Evolutionary conservation across 2,888 invertebrate genomes (phyloP).

Genomic region (Neoascia interrupta): DNA sequence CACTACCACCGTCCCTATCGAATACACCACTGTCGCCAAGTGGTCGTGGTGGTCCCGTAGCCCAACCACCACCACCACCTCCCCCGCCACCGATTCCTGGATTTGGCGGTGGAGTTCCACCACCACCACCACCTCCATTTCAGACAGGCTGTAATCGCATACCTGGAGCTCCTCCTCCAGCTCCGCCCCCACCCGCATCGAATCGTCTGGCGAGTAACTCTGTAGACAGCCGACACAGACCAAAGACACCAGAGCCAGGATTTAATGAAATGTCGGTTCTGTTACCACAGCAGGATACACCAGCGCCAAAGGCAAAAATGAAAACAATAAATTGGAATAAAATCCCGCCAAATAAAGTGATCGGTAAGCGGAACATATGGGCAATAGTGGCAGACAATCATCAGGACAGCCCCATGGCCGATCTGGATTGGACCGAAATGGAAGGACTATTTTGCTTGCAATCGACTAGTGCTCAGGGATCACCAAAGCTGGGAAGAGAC

Average conservation of each 20-base stretch:
- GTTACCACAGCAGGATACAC: slow-evolving; percentile 94
- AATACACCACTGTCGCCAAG: slow-evolving; percentile 60
- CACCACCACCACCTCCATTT: slow-evolving; percentile 82
- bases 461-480: slow-evolving; percentile 82
- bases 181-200: slow-evolving; percentile 78
- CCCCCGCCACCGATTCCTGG: slow-evolving; percentile 79
- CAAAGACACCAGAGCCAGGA: slow-evolving; percentile 74
- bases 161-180: slow-evolving; percentile 77
- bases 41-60: slow-evolving; percentile 47
- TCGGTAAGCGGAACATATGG: slow-evolving; percentile 96
- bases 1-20: slow-evolving; percentile 31
- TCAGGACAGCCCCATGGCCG: slow-evolving; percentile 90
- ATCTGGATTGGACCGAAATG: slow-evolving; percentile 95
- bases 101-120: slow-evolving; percentile 74
- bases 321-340: slow-evolving; percentile 99
- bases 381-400: slow-evolving; percentile 91
- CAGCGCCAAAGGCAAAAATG: slow-evolving; percentile 97
- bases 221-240: slow-evolving; percentile 65
- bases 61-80: slow-evolving; percentile 81
- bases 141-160: slow-evolving; percentile 71
- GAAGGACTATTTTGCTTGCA: slow-evolving; percentile 97
- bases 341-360: slow-evolving; percentile 94
- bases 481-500: slow-evolving; percentile 81
- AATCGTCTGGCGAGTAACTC: slow-evolving; percentile 71
- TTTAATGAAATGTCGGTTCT: slow-evolving; percentile 78